Evolutionary conservation across 2,113 vertebrate genomes (phyloP).

Genomic region (Etheostoma cragini): DNA sequence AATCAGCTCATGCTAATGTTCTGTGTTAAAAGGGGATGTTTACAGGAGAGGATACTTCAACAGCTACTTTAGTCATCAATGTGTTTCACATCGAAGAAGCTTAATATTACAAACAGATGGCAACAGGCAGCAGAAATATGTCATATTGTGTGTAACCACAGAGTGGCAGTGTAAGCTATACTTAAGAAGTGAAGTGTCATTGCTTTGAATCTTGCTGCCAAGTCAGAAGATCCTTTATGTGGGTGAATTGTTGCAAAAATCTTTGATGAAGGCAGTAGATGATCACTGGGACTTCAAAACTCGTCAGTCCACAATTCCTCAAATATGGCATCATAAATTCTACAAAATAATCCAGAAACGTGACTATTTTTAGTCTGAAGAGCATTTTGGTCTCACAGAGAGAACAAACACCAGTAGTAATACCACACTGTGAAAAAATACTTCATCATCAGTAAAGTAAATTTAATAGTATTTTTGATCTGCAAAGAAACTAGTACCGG

Average conservation of each 20-base stretch:
- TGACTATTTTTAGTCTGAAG: background rate
- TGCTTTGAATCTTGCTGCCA: background rate
- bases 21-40: background rate
- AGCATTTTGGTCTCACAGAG: background rate
- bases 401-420: background rate
- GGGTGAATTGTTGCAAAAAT: background rate
- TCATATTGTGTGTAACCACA: constrained; percentile 29
- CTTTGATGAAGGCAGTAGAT: background rate
- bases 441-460: background rate
- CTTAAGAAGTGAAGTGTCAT: background rate
- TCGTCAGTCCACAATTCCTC: background rate
- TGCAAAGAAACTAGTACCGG: background rate
- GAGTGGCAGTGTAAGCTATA: constrained; percentile 34
- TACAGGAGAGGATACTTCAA: background rate
- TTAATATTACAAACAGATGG: background rate
- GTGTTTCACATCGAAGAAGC: constrained; percentile 5
- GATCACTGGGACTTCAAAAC: background rate
- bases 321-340: background rate
- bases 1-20: background rate
- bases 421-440: background rate
- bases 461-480: background rate
- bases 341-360: background rate
- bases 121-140: background rate
- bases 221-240: too few species aligned
- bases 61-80: background rate